Percentiles rank a stretch among this genome's conserved stretches.
These are phyloP conservation scores for Copsychus sechellarum DNA, from an alignment of 2,113 vertebrate species.

Conservation along the genomic window DNA sequence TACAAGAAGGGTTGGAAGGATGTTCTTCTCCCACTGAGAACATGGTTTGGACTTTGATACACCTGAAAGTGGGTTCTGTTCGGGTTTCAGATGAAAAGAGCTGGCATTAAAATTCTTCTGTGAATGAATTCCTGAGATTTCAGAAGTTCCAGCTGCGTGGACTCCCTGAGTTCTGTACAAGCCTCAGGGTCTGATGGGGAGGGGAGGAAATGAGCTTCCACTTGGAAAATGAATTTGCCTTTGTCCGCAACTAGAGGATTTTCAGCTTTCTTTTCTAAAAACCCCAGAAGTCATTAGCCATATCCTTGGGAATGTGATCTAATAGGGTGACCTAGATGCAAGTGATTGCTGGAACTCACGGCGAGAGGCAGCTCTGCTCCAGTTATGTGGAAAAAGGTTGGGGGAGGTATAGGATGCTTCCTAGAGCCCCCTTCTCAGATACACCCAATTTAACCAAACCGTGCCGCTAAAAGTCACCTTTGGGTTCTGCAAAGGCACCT, in stretches of 20 bases:
- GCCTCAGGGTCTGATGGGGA: neutral
- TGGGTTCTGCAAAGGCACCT: neutral
- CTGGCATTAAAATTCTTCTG: neutral
- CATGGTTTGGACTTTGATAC: rapidly evolving
- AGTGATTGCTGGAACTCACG: neutral
- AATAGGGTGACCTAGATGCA: constrained; percentile 43
- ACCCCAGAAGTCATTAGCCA: neutral
- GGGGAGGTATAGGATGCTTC: rapidly evolving
- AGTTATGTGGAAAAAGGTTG: neutral
- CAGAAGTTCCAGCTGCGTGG: neutral
- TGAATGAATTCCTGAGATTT: neutral
- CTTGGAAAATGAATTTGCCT: neutral
- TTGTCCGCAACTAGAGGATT: constrained; percentile 14
- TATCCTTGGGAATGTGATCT: neutral
- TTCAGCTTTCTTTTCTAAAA: constrained; percentile 29
- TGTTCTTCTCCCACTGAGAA: neutral
- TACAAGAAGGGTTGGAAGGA: neutral
- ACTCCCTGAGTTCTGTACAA: neutral
- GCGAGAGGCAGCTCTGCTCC: neutral
- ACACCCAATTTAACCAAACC: neutral
- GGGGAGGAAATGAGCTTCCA: neutral
- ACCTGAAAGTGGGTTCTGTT: neutral
- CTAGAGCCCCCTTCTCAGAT: neutral
- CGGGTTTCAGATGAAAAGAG: neutral
- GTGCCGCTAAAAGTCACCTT: rapidly evolving